Base-by-base conservation (phyloP, 2,113 vertebrate genomes). In the Channa argus region DNA sequence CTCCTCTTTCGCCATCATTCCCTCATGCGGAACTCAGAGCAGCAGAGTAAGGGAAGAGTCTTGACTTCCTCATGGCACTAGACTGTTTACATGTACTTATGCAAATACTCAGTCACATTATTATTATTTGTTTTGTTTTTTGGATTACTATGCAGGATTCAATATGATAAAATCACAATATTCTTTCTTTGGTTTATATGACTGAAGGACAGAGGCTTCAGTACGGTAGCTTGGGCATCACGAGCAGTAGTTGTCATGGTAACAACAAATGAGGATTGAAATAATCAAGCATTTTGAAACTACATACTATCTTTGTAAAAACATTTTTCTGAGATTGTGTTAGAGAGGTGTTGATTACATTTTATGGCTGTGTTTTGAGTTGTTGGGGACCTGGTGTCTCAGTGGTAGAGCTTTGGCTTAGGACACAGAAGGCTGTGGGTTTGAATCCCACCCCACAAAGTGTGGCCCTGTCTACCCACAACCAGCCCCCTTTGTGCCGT, bases 171-270 rank as follows among this genome's bases (percentile, higher is more conserved):
- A 66, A 36, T 63, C 10, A 8, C 36, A 46, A 10, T 12, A 5
- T 63, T 68, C 4, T 65, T 39, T 10, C 46, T 13, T 24, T 13
- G 36, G 49, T 70, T 77, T 12, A 36, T 39, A 49, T 38, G 13
- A 54, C 41, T 62, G 12, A 34, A 55, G 11, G 34, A 38, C 39
- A 45, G 5, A 46, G 7, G 49, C 39, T 39, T 43, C 24, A 43
- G 43, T 49, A 14, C 7, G 39, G 10, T 2, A 41, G 46, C 6
- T 41, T 15, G 9, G 15, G 37, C 6, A 5, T 0, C 10, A 5
- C 10, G 10, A 70, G 68, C 14, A 56, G 68, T 6, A 45, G 73
- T 83, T 86, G 65, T 77, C 69, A 63, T 45, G 64, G 73, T 37
- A 71, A 77, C 64, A 41, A 45, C 38, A 3, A 24, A 65, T n/a